Base-by-base conservation (phyloP, 2,113 vertebrate genomes). In the Petrocephalus microphthalmus region DNA sequence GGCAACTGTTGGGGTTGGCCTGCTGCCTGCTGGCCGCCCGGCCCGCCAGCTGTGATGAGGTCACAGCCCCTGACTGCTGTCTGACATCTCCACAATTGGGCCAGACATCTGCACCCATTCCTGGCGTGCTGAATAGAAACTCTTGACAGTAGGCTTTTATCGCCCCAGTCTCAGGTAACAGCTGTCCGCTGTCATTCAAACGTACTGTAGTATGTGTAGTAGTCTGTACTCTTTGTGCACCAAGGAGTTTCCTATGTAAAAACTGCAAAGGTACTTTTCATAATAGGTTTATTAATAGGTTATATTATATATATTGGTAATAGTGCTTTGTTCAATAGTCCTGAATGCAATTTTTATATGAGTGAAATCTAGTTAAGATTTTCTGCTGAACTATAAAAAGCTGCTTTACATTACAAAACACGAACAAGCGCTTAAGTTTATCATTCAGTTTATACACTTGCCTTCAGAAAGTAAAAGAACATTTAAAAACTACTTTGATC, bases 41-140 rank as follows among this genome's bases (percentile, higher is more conserved):
- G 84, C 25, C 89, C 8, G 19, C 90, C 91, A 93, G 92, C 91
- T 91, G 88, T 88, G 88, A 82, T 29, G 42, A 67, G 82, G 87
- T 86, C 90, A 90, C 67, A 57, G 33, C 88, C 88, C 71, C 54
- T 90, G 37, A 82, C 64, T 81, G 88, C 83, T 88, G 74, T 49
- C 84, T 86, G 89, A 87, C 83, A 84, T 88, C 47, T 88, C 86
- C 54, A 83, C 85, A 89, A 92, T 78, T 89, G 82, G 89, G 86
- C 64, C 54, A 78, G 89, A 87, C 91, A 92, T 91, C 90, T 92
- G 92, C 89, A 89, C 52, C 82, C 71, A 84, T 57, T 57, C 54
- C 54, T 57, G 17, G 54, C 54, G 7, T 57, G 54, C 54, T 20
- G 54, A 57, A 17, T 57, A 57, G 17, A 57, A 17, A 20, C 54